Evolutionary conservation across 2,888 invertebrate species (phyloP), one percentile per base, ranked within the genome.

Genomic region (Drosophila incognita): DNA sequence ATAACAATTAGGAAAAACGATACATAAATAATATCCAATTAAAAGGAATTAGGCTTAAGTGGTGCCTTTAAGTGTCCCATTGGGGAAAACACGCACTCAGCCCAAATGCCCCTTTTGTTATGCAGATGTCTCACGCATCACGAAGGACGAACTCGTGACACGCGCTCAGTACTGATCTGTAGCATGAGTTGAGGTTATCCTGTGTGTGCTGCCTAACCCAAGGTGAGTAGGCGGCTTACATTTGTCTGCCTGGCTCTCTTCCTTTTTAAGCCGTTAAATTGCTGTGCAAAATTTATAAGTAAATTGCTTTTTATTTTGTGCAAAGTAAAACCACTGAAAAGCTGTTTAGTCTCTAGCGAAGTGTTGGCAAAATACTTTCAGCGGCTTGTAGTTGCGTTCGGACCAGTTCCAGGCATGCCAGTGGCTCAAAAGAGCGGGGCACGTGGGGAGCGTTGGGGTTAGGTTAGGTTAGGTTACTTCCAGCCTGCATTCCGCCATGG

Each of bases 261-360:
- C 42, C 40, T 40, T 52, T 48, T 59, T 33, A 42, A 77, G 58
- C 62, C 79, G 57, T 68, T 65, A 81, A 81, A 81, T 79, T 81
- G 79, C 68, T 79, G 79, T 81, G 74, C 70, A 74, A 81, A 79
- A 79, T 78, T 78, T 81, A 81, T 81, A 79, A 79, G 79, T 79
- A 79, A 81, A 79, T 81, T 81, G 79, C 75, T 74, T 79, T 78
- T 74, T 79, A 70, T 74, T 79, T 74, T 79, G 74, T 56, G 78
- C 73, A 59, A 64, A 76, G 67, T 63, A 76, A 67, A 78, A 78
- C 77, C 77, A 66, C 77, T 69, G 74, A 74, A 78, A 77, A 78
- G 81, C 81, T 81, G 77, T 79, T 79, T 79, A 79, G 77, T 67
- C 79, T 69, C 78, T 77, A 81, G 79, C 81, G 78, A 79, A 79